phyloP scores from a whole-genome alignment of 2,797 vertebrate genomes.

The Cygnus olor region DNA sequence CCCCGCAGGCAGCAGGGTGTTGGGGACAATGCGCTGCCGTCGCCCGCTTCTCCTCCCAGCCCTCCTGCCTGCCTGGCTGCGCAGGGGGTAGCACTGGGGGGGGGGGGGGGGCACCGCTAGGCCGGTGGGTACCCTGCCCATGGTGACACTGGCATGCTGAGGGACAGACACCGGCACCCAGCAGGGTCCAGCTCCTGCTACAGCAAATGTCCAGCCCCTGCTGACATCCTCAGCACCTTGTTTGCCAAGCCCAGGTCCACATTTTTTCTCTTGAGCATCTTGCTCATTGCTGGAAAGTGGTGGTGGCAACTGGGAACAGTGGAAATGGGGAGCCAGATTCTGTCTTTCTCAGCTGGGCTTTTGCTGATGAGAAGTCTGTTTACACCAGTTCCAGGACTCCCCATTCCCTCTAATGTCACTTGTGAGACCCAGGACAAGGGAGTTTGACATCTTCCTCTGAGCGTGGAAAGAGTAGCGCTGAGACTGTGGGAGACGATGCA shows the following conservation, averaged over 20 bases:
- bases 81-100: neutral
- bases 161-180: neutral
- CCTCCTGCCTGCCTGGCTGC: neutral
- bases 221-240: neutral
- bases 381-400: neutral
- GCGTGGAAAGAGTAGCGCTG: neutral
- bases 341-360: neutral
- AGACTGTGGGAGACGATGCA: neutral
- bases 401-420: neutral
- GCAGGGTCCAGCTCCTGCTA: neutral
- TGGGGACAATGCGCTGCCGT: neutral
- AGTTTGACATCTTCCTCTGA: neutral
- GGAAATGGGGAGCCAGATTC: neutral
- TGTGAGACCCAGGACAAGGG: neutral
- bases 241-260: neutral
- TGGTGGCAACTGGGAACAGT: neutral
- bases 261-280: neutral
- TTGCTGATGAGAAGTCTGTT: neutral
- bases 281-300: neutral
- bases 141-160: neutral
- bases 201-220: neutral
- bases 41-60: neutral
- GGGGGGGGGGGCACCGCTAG: too few relatives aligned
- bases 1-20: neutral
- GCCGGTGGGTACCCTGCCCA: accelerated